These are phyloP conservation scores for Dendrocincla fuliginosa DNA, from an alignment of 2,797 vertebrate species.

Conservation along the genomic window DNA sequence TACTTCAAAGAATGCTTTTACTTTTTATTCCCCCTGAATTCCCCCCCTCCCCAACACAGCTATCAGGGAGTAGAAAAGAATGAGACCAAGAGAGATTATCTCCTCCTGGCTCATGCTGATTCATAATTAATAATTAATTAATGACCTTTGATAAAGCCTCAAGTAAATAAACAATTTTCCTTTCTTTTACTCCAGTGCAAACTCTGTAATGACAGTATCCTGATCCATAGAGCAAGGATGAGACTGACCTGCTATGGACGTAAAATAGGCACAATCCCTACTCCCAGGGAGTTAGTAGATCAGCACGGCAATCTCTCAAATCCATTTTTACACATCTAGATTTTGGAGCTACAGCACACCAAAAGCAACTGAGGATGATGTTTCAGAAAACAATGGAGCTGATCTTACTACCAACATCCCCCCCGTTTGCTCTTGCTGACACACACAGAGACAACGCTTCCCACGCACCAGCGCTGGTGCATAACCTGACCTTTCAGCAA, in stretches of 20 bases:
- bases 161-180: not conserved
- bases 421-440: not conserved
- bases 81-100: not conserved
- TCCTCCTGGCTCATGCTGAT: not conserved
- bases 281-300: not conserved
- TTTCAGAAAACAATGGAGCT: not conserved
- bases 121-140: not conserved
- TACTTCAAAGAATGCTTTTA: not conserved
- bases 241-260: not conserved
- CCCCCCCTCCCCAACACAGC: fast-evolving
- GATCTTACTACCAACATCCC: not conserved
- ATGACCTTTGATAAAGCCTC: not conserved
- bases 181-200: not conserved
- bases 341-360: not conserved
- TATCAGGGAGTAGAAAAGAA: not conserved
- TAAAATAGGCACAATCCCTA: not conserved
- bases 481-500: not conserved
- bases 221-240: not conserved
- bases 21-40: not conserved
- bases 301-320: not conserved
- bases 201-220: not conserved
- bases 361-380: not conserved
- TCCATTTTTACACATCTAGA: not conserved
- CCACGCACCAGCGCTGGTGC: not conserved
- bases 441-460: not conserved